Evolutionary conservation across 2,888 invertebrate genomes (phyloP).

Genomic region (Eudasyphora cyanicolor): DNA sequence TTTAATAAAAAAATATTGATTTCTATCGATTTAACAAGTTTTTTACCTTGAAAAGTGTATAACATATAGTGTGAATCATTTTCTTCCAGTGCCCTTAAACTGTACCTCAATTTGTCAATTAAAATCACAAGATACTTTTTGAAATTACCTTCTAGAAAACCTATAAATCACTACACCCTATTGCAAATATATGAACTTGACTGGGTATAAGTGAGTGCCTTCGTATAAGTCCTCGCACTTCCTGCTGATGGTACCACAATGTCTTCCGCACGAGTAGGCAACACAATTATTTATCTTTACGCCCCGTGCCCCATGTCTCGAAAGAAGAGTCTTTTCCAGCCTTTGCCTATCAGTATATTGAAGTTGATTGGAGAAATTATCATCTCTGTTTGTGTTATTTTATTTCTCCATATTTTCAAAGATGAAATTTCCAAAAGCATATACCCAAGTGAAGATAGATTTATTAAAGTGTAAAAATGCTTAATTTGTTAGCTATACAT

Average conservation of each 20-base stretch:
- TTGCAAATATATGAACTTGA: slow-evolving; percentile 31
- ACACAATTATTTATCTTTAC: slow-evolving; percentile 76
- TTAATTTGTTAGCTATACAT: slow-evolving; percentile 13
- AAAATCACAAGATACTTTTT: no score
- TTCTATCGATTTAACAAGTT: no score
- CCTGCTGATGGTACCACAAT: slow-evolving; percentile 59
- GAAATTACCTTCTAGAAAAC: no score
- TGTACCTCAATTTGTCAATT: no score
- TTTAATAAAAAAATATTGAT: no score
- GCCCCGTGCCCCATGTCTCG: slow-evolving; percentile 31
- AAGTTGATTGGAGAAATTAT: slow-evolving; percentile 47
- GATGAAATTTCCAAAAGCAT: background rate
- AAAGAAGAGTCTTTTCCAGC: background rate
- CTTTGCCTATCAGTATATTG: slow-evolving; percentile 7
- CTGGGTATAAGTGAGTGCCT: slow-evolving; percentile 59
- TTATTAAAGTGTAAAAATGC: slow-evolving; percentile 31
- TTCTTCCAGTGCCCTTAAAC: no score
- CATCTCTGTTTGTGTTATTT: background rate
- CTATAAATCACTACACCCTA: no score
- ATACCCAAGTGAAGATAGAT: background rate
- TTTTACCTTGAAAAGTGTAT: no score
- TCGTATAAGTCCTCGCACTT: slow-evolving; percentile 62
- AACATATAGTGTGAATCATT: no score
- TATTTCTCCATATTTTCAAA: background rate
- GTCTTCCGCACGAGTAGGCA: slow-evolving; percentile 74